A percentile compares a stretch with the other conserved stretches of the same genome.
phyloP scores from a whole-genome alignment of 2,113 vertebrate species.

The Uria aalge region DNA sequence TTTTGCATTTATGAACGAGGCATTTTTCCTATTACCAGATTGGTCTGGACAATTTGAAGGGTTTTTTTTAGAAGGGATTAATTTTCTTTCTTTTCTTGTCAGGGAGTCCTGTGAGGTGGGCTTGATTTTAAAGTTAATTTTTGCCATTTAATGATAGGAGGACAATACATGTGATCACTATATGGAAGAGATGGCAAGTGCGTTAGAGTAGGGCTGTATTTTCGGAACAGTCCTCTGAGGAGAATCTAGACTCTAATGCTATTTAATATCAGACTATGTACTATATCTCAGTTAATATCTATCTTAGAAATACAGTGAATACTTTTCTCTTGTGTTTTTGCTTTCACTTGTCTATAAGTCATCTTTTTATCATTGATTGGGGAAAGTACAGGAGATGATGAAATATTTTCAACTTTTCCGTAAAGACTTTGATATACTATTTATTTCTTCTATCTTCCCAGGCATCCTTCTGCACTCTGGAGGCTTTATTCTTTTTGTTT shows the following conservation, averaged over 20 bases:
- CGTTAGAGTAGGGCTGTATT: background rate
- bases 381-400: background rate
- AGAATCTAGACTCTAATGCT: background rate
- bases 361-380: background rate
- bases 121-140: background rate
- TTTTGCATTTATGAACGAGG: background rate
- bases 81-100: background rate
- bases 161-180: background rate
- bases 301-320: background rate
- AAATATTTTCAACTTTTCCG: background rate
- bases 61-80: background rate
- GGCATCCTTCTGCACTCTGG: background rate
- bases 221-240: background rate
- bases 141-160: background rate
- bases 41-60: background rate
- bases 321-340: background rate
- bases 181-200: background rate
- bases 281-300: background rate
- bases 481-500: background rate
- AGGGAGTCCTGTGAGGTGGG: background rate
- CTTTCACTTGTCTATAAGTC: background rate
- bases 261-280: background rate
- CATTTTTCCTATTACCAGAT: background rate
- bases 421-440: background rate
- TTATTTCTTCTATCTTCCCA: background rate